A percentile compares a stretch with the other conserved stretches of the same genome.
These are phyloP conservation scores for Pangasius mekongensis DNA, from an alignment of 2,797 vertebrate genomes.

Conservation along the genomic window DNA sequence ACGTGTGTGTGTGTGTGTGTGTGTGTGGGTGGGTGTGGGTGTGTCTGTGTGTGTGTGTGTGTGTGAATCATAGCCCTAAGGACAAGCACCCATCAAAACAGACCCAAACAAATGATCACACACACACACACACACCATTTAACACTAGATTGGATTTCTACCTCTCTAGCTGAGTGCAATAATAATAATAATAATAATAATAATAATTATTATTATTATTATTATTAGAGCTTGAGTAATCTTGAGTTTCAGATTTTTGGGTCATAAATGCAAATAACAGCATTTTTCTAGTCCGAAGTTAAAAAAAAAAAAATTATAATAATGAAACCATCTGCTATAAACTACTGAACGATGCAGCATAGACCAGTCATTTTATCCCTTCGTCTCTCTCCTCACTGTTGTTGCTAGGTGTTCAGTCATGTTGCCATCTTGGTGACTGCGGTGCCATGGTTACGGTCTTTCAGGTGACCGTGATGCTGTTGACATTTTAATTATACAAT, in stretches of 20 bases:
- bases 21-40: neutral
- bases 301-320: too few species aligned
- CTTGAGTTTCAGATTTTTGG: too few species aligned
- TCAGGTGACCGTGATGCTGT: constrained; percentile 28
- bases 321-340: neutral
- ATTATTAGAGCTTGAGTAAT: too few species aligned
- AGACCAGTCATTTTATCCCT: neutral
- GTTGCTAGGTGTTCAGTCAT: constrained; percentile 37
- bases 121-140: too few species aligned
- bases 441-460: constrained; percentile 2
- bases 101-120: too few species aligned
- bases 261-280: too few species aligned
- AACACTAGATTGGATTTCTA: too few species aligned
- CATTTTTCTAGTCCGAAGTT: too few species aligned
- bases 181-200: too few species aligned
- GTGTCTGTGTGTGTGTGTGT: neutral
- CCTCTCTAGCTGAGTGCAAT: too few species aligned
- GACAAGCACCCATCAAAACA: neutral
- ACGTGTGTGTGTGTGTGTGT: neutral
- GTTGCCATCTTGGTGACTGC: neutral
- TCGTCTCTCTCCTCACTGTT: constrained; percentile 13
- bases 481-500: neutral
- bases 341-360: neutral
- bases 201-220: too few species aligned
- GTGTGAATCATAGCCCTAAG: neutral